phyloP scores from a whole-genome alignment of 2,797 vertebrate species.

The Chelidonichthys spinosus region DNA sequence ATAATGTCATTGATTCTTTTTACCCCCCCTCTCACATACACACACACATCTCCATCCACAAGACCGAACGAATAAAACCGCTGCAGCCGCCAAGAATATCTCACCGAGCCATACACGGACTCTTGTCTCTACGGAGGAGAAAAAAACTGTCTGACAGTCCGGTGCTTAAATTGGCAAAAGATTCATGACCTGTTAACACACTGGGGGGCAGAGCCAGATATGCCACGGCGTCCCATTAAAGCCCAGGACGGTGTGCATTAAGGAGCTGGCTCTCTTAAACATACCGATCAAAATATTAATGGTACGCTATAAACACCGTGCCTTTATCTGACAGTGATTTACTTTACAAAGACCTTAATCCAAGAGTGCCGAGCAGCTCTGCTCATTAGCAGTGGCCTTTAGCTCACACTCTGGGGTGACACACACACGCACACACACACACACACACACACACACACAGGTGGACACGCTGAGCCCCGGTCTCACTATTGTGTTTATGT shows the following conservation, averaged over 20 bases:
- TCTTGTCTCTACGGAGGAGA: conserved; percentile 62
- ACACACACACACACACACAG: conserved; percentile 76
- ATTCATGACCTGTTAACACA: conserved; percentile 89
- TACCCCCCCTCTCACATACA: not conserved
- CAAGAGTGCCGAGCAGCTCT: conserved; percentile 81
- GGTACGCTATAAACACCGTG: conserved; percentile 86
- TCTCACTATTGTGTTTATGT: conserved; percentile 89
- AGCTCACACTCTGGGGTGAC: conserved; percentile 87
- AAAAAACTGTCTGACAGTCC: not conserved
- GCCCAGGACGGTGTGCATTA: conserved; percentile 88
- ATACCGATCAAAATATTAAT: conserved; percentile 93
- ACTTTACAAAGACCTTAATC: conserved; percentile 90
- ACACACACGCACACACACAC: conserved; percentile 72
- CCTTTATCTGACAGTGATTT: conserved; percentile 92
- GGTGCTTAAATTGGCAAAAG: conserved; percentile 78
- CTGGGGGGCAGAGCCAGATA: conserved; percentile 81
- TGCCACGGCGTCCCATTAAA: conserved; percentile 82
- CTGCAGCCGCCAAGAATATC: conserved; percentile 79
- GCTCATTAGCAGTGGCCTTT: conserved; percentile 89
- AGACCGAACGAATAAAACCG: conserved; percentile 76
- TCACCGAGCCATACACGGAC: conserved; percentile 57
- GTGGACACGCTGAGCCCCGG: conserved; percentile 86
- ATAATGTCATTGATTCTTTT: conserved; percentile 76
- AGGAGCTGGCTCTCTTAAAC: conserved; percentile 91
- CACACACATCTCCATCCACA: not conserved